Conservation (phyloP, 2,888 invertebrate species). For the Tolmerus cingulatus region DNA sequence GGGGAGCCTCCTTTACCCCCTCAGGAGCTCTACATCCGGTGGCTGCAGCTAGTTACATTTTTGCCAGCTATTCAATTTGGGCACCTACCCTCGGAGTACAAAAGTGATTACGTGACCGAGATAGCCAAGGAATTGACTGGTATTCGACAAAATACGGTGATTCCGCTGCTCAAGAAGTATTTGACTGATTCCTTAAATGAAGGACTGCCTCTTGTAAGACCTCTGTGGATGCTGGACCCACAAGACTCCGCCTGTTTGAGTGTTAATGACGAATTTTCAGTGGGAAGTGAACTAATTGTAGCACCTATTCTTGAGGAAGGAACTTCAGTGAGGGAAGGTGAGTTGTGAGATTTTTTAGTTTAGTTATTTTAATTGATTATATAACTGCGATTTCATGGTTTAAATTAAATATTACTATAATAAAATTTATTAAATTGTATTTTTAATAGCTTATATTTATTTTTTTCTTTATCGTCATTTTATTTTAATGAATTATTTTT, state of each 20-base stretch:
- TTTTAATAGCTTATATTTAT: too few species aligned
- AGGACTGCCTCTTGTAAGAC: constrained; percentile 84
- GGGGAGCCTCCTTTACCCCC: constrained; percentile 73
- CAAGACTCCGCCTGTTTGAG: constrained; percentile 79
- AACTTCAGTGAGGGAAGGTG: constrained; percentile 75
- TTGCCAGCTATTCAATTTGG: constrained; percentile 92
- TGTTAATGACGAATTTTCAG: constrained; percentile 85
- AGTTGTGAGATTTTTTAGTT: not conserved
- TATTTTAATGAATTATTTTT: not conserved
- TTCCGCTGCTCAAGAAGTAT: constrained; percentile 78
- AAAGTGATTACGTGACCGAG: constrained; percentile 77
- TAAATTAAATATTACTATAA: too few species aligned
- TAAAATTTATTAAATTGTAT: too few species aligned
- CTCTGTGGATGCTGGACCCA: constrained; percentile 89
- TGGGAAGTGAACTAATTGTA: constrained; percentile 89
- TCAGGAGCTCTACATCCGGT: constrained; percentile 85
- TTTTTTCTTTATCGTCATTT: not conserved
- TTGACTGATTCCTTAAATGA: constrained; percentile 80
- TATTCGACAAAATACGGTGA: constrained; percentile 78
- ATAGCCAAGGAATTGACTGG: constrained; percentile 78
- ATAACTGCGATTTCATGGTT: too few species aligned
- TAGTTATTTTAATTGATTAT: too few species aligned
- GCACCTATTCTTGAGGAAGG: constrained; percentile 83
- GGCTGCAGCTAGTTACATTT: constrained; percentile 91
- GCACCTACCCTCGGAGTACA: constrained; percentile 87